These are phyloP conservation scores for Microtus obscurus DNA, from an alignment of 2,797 vertebrate genomes.

Conservation along the genomic window DNA sequence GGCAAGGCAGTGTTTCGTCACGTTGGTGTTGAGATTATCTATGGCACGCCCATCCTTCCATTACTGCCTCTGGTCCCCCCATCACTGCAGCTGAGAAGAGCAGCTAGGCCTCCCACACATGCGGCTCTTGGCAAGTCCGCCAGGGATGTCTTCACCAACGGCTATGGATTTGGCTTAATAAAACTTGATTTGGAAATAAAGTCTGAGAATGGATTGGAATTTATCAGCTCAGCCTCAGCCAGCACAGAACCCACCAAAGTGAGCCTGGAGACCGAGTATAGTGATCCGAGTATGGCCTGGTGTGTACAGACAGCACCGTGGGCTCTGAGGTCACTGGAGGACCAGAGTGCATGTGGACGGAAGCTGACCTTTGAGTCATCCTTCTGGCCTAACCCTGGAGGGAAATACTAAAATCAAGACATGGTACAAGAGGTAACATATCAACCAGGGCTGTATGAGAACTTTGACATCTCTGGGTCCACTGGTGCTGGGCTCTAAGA, in stretches of 20 bases:
- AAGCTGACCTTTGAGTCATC: background rate
- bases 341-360: background rate
- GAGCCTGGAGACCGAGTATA: background rate
- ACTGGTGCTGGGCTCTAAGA: background rate
- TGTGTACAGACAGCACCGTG: background rate
- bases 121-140: background rate
- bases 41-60: accelerated
- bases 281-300: background rate
- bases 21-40: background rate
- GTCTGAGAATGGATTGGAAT: background rate
- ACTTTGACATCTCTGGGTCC: background rate
- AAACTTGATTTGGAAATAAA: background rate
- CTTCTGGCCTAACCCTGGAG: background rate
- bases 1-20: background rate
- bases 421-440: no score
- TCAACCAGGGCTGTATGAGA: background rate
- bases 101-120: no score
- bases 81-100: background rate
- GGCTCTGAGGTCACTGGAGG: background rate
- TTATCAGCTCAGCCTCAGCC: background rate
- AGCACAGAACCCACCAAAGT: no score
- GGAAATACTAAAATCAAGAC: no score
- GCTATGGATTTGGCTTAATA: background rate
- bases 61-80: background rate
- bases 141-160: background rate